Percentiles rank a stretch among this genome's conserved stretches.
Conservation (phyloP, 2,888 invertebrate genomes). For the Serrognathus titanus region DNA sequence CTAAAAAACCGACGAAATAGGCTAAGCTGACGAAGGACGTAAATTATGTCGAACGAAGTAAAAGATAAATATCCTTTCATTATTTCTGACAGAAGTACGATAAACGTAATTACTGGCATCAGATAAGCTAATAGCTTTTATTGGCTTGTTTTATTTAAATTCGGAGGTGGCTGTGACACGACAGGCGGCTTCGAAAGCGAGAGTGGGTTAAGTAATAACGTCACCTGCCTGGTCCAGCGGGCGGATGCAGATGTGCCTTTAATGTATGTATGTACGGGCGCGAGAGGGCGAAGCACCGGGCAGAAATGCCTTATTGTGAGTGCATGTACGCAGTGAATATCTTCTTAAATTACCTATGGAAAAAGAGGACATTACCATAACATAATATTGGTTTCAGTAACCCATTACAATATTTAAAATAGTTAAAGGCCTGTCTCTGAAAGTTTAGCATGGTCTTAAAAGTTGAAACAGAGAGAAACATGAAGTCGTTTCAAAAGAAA, state of each 20-base stretch:
- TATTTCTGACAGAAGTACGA: slow-evolving; percentile 13
- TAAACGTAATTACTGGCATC: slow-evolving; percentile 16
- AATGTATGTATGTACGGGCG: neutral
- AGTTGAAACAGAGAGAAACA: no score
- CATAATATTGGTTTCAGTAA: no score
- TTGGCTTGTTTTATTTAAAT: slow-evolving; percentile 15
- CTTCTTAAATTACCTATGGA: no score
- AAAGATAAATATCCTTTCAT: slow-evolving; percentile 16
- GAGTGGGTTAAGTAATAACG: slow-evolving; percentile 5
- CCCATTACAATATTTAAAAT: no score
- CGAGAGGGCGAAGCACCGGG: neutral
- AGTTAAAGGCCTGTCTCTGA: no score
- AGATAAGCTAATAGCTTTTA: slow-evolving; percentile 19
- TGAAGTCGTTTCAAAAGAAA: no score
- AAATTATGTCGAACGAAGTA: slow-evolving; percentile 6
- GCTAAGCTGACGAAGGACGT: slow-evolving; percentile 11
- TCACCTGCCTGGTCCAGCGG: slow-evolving; percentile 6
- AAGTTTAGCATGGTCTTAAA: no score
- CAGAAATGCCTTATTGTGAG: neutral
- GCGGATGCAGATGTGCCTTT: slow-evolving; percentile 1
- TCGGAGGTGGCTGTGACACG: slow-evolving; percentile 3
- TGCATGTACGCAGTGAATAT: no score
- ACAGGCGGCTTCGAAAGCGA: slow-evolving; percentile 12
- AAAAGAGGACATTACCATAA: no score
- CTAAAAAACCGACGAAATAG: slow-evolving; percentile 10